Evolutionary conservation across 2,797 vertebrate species (phyloP).

Genomic region (Neosilurus mollespiculum): DNA sequence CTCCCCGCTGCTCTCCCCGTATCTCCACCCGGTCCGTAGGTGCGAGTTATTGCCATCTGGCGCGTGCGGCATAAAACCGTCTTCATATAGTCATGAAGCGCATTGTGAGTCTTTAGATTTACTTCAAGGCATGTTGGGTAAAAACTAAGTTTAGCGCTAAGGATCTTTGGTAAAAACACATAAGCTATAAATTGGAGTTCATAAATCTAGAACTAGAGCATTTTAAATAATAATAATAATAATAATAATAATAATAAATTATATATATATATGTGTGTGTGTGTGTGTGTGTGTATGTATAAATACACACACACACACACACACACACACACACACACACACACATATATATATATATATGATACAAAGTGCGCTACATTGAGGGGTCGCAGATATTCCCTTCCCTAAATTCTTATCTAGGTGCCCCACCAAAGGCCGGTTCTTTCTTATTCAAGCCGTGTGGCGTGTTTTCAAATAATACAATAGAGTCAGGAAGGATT

Average conservation of each 20-base stretch:
- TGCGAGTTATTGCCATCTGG: slow-evolving; percentile 55
- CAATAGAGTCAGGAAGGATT: slow-evolving; percentile 55
- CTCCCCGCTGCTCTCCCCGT: slow-evolving; percentile 11
- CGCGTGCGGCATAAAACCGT: slow-evolving; percentile 36
- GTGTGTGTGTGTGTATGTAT: too few species aligned
- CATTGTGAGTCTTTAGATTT: neutral
- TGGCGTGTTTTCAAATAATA: slow-evolving; percentile 72
- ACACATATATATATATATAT: too few species aligned
- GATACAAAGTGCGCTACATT: neutral
- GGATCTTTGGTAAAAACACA: neutral
- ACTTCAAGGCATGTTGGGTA: neutral
- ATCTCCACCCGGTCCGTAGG: neutral
- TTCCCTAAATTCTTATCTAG: slow-evolving; percentile 9
- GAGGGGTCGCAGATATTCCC: neutral
- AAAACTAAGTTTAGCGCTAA: neutral
- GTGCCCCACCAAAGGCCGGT: slow-evolving; percentile 13
- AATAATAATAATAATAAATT: neutral
- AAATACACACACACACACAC: too few species aligned
- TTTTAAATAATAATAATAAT: neutral
- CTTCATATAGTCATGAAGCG: slow-evolving; percentile 19
- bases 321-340: too few species aligned
- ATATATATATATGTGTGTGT: neutral
- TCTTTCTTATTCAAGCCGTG: slow-evolving; percentile 43
- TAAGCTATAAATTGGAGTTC: neutral
- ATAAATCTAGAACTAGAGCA: too few species aligned